Evolutionary conservation across 2,113 vertebrate genomes (phyloP).

Genomic region (Neogobius melanostomus): DNA sequence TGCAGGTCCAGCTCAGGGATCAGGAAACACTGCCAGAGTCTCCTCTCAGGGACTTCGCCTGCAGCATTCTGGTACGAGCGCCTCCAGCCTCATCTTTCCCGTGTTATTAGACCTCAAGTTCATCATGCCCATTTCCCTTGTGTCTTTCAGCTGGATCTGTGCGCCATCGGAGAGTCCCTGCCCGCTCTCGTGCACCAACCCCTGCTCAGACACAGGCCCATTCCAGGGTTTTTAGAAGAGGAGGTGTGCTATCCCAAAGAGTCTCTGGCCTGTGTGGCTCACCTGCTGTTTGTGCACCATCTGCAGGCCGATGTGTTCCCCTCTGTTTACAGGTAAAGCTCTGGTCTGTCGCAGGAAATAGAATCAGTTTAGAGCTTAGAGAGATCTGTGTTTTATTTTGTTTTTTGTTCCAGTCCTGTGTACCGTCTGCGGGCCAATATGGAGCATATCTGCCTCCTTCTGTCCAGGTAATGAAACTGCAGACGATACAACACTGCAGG

Average conservation of each 20-base stretch:
- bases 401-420: conserved; percentile 76
- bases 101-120: neutral
- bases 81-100: neutral
- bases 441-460: conserved; percentile 81
- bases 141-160: conserved; percentile 48
- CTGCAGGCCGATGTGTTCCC: conserved; percentile 84
- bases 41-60: conserved; percentile 86
- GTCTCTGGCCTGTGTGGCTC: conserved; percentile 86
- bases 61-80: conserved; percentile 84
- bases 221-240: conserved; percentile 82
- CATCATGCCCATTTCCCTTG: neutral
- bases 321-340: conserved; percentile 84
- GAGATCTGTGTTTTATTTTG: neutral
- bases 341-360: neutral
- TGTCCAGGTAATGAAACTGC: conserved; percentile 78
- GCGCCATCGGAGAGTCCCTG: conserved; percentile 68
- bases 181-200: conserved; percentile 66
- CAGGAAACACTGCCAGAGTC: conserved; percentile 77
- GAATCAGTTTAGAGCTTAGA: neutral
- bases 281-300: conserved; percentile 90
- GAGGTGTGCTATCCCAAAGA: conserved; percentile 82
- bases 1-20: conserved; percentile 83
- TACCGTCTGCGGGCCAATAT: conserved; percentile 90
- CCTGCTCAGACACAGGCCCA: conserved; percentile 64
- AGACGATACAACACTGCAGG: neutral